These are phyloP conservation scores for Crenichthys baileyi DNA, from an alignment of 2,797 vertebrate genomes.

Conservation along the genomic window DNA sequence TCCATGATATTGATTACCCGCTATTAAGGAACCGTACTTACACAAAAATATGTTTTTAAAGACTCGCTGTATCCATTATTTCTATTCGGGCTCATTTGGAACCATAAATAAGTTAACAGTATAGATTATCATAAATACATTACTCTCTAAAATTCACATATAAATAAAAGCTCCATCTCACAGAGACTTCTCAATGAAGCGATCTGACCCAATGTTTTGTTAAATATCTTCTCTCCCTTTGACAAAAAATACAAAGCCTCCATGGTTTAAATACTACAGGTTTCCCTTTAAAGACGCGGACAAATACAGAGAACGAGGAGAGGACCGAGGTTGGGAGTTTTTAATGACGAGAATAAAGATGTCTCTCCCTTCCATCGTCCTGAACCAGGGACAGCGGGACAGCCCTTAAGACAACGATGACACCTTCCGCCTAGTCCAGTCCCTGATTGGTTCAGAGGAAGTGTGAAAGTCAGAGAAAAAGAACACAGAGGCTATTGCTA, in stretches of 20 bases:
- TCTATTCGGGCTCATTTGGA: constrained; percentile 51
- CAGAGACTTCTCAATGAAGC: constrained; percentile 42
- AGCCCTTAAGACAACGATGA: constrained; percentile 64
- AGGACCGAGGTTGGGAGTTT: constrained; percentile 17
- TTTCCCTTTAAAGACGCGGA: constrained; percentile 63
- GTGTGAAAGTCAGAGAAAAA: constrained; percentile 38
- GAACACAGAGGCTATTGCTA: constrained; percentile 73
- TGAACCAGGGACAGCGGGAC: constrained; percentile 55
- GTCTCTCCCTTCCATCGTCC: constrained; percentile 41
- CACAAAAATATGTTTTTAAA: constrained; percentile 49
- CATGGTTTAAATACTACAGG: constrained; percentile 57
- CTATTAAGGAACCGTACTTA: constrained; percentile 34
- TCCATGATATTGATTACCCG: constrained; percentile 10
- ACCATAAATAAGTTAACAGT: constrained; percentile 76
- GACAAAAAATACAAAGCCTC: constrained; percentile 54
- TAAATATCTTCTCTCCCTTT: constrained; percentile 33
- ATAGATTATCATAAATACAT: constrained; percentile 76
- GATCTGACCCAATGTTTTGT: constrained; percentile 37
- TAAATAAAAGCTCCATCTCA: constrained; percentile 66
- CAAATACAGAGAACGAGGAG: constrained; percentile 35
- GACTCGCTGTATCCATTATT: constrained; percentile 44
- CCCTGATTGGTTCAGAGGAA: constrained; percentile 63
- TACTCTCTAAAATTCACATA: constrained; percentile 76
- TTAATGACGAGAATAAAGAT: constrained; percentile 20
- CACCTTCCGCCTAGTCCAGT: constrained; percentile 59